These are phyloP conservation scores for Pseudopodoces humilis DNA, from an alignment of 2,113 vertebrate species.

Conservation along the genomic window DNA sequence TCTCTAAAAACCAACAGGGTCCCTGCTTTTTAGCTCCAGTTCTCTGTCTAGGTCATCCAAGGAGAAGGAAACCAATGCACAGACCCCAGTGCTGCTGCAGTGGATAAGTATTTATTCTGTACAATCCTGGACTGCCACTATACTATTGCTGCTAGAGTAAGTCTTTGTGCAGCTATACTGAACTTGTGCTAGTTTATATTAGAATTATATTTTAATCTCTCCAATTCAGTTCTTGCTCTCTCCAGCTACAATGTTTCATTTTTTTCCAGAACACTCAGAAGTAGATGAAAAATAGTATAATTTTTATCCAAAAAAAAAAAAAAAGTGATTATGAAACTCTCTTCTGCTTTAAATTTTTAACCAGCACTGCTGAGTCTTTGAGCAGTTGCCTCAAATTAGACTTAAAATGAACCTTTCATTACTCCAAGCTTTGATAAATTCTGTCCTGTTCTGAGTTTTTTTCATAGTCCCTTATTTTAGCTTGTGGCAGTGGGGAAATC, in stretches of 20 bases:
- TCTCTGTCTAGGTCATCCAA: background rate
- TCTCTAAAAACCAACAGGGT: background rate
- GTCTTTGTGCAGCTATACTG: background rate
- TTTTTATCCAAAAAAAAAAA: background rate
- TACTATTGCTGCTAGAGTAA: background rate
- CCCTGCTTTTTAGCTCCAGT: background rate
- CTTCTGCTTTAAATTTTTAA: background rate
- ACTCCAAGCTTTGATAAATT: background rate
- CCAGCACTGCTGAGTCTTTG: background rate
- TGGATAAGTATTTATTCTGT: background rate
- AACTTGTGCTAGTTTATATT: background rate
- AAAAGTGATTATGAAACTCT: background rate
- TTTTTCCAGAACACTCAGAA: background rate
- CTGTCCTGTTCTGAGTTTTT: background rate
- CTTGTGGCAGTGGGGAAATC: accelerated
- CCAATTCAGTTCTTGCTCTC: background rate
- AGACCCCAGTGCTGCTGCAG: background rate
- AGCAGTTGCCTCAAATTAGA: background rate
- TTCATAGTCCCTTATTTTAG: background rate
- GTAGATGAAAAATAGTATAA: background rate
- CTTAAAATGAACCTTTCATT: background rate
- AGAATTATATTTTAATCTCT: background rate
- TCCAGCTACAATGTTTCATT: background rate
- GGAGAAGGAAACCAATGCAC: background rate
- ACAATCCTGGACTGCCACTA: background rate